phyloP scores from a whole-genome alignment of 1,140 invertebrate species.

The Apis laboriosa region DNA sequence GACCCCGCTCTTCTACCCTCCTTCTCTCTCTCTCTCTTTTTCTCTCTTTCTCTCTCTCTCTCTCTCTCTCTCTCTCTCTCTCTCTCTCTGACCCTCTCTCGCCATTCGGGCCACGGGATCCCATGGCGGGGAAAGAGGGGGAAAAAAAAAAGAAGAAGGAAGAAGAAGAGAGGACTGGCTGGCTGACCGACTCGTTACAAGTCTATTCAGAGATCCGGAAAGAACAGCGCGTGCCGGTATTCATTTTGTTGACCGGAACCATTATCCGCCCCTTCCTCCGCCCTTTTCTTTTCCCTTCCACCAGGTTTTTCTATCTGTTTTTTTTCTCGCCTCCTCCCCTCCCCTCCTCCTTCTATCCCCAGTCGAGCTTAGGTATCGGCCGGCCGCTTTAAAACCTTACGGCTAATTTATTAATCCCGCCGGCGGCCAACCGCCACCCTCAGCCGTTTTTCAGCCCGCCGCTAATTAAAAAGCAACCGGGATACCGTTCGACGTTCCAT shows the following conservation, averaged over 20 bases:
- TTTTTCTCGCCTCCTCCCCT: background rate
- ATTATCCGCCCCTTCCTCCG: constrained; percentile 65
- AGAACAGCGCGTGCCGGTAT: constrained; percentile 79
- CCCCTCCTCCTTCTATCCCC: constrained; percentile 1
- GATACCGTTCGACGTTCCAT: constrained; percentile 13
- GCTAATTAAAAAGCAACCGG: constrained; percentile 63
- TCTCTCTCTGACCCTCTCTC: constrained; percentile 51
- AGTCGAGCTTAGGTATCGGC: constrained; percentile 59
- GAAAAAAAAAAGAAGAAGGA: constrained; percentile 28
- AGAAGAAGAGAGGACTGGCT: constrained; percentile 58
- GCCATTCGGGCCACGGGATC: constrained; percentile 26
- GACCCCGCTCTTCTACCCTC: constrained; percentile 58
- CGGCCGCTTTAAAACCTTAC: constrained; percentile 72
- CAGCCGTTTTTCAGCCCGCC: constrained; percentile 58
- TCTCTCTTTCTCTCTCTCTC: constrained; percentile 49
- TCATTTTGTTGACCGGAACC: constrained; percentile 78
- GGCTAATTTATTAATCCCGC: constrained; percentile 77
- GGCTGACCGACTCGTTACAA: constrained; percentile 79
- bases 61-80: constrained; percentile 40
- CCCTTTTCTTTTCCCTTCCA: constrained; percentile 4
- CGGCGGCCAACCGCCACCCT: constrained; percentile 52
- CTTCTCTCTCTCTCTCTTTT: constrained; percentile 48
- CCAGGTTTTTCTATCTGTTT: background rate
- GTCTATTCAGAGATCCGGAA: constrained; percentile 80
- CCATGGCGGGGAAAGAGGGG: constrained; percentile 38